These are phyloP conservation scores for Paedocypris sp. DNA, from an alignment of 2,113 vertebrate genomes.

Conservation along the genomic window DNA sequence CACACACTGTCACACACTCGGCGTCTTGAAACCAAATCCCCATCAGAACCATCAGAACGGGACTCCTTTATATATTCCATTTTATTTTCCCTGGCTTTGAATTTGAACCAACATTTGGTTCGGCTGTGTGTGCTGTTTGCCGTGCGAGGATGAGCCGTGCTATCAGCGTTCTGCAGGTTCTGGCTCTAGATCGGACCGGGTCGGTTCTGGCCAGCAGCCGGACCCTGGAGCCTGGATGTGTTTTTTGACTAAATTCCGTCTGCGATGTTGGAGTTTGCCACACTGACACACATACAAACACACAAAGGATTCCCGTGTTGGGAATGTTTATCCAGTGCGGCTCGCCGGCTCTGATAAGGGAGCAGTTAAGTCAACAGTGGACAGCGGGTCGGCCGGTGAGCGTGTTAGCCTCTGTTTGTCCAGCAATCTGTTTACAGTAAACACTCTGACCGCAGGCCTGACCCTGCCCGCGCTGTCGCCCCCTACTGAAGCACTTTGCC, in stretches of 20 bases:
- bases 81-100: too few species aligned
- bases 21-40: too few species aligned
- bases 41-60: too few species aligned
- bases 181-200: slow-evolving; percentile 6
- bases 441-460: slow-evolving; percentile 38
- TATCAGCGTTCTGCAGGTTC: slow-evolving; percentile 18
- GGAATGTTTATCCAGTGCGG: slow-evolving; percentile 37
- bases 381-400: slow-evolving; percentile 29
- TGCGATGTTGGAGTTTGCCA: slow-evolving; percentile 22
- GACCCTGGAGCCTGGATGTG: too few species aligned
- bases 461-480: slow-evolving; percentile 32
- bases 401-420: slow-evolving; percentile 37
- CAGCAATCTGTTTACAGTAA: slow-evolving; percentile 41
- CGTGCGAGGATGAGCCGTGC: slow-evolving; percentile 12
- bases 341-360: slow-evolving; percentile 36
- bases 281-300: slow-evolving; percentile 20
- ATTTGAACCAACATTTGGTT: too few species aligned
- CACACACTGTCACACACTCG: too few species aligned
- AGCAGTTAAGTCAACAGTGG: slow-evolving; percentile 40
- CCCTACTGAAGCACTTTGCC: slow-evolving; percentile 20
- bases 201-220: slow-evolving; percentile 25
- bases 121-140: slow-evolving; percentile 2
- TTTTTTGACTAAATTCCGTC: too few species aligned
- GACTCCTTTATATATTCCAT: too few species aligned
- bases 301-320: slow-evolving; percentile 30